Evolutionary conservation across 2,113 vertebrate genomes (phyloP), one percentile per base, ranked within the genome.

Genomic region (Burhinus oedicnemus): DNA sequence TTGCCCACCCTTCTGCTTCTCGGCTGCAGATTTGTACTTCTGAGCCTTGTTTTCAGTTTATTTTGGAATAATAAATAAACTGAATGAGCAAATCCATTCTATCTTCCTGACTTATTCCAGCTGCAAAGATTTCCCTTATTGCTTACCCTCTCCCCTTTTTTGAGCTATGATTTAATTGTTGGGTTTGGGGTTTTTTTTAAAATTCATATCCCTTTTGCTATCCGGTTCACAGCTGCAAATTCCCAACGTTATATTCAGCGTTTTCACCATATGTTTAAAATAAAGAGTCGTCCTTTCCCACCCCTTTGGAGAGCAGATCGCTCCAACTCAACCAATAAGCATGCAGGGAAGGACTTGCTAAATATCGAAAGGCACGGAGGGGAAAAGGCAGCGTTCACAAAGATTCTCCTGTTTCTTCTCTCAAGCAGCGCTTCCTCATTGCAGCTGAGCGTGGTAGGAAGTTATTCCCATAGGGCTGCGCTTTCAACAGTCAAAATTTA

Each of bases 401-500:
- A 95, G 82, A 60, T 83, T 83, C 45, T 83, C 68, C 87, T 90
- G 78, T 96, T 96, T 60, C 64, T 95, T 69, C 71, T 82, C 81
- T 87, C 72, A 23, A 36, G 42, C 76, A 64, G n/a, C 27, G 47
- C 60, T 89, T 90, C 57, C 80, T 88, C 51, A 4, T 11, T 44
- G 87, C 87, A 95, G 93, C 94, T 90, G 89, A 74, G 62, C 70
- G 17, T 40, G 55, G 51, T 16, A 49, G 34, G 61, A 77, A 61
- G 77, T 84, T 80, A 69, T 60, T 97, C 84, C 78, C 87, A 29
- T 15, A 62, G 79, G 62, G 16, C 26, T 51, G 4, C n/a, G 42
- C 66, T 96, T 93, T 96, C 87, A 94, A 12, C 82, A 74, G 58
- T 70, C 20, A 76, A 81, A 93, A 95, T 95, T 80, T 94, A 83